These are phyloP conservation scores for Coremacera marginata DNA, from an alignment of 2,888 invertebrate species.

Conservation along the genomic window DNA sequence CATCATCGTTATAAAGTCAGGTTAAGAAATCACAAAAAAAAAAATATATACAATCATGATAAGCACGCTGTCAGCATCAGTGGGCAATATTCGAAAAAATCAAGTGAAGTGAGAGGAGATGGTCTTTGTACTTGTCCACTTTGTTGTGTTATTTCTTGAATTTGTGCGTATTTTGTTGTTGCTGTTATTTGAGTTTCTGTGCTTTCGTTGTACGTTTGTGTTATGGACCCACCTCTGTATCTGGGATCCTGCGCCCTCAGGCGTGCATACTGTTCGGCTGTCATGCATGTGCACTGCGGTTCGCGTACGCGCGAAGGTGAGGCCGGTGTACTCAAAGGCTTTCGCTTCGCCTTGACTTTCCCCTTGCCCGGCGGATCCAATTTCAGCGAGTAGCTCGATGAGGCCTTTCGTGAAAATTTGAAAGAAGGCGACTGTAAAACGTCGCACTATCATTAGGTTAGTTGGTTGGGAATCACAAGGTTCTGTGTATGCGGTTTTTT, in stretches of 20 bases:
- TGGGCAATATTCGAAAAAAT: background rate
- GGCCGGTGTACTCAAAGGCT: constrained; percentile 92
- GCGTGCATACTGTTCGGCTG: constrained; percentile 90
- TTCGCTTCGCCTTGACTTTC: constrained; percentile 89
- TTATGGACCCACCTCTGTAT: constrained; percentile 62
- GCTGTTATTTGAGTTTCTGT: constrained; percentile 39
- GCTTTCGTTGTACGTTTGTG: constrained; percentile 45
- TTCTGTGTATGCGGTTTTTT: constrained; percentile 69
- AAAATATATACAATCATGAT: too few relatives aligned
- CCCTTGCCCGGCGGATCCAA: constrained; percentile 90
- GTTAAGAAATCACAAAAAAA: too few relatives aligned
- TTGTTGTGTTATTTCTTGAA: constrained; percentile 7
- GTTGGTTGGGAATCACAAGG: constrained; percentile 70
- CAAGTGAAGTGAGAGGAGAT: background rate
- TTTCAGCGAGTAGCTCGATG: constrained; percentile 95
- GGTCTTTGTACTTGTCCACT: background rate
- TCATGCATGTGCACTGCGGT: constrained; percentile 96
- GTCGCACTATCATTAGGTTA: constrained; percentile 74
- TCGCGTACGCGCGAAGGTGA: constrained; percentile 88
- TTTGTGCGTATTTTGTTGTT: constrained; percentile 17
- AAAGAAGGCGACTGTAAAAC: constrained; percentile 94
- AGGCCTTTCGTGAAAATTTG: constrained; percentile 97
- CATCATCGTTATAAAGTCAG: too few relatives aligned
- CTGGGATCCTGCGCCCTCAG: constrained; percentile 72
- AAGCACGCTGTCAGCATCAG: too few relatives aligned